Base-by-base conservation (phyloP, 2,113 vertebrate species). In the Ammodramus savannarum region DNA sequence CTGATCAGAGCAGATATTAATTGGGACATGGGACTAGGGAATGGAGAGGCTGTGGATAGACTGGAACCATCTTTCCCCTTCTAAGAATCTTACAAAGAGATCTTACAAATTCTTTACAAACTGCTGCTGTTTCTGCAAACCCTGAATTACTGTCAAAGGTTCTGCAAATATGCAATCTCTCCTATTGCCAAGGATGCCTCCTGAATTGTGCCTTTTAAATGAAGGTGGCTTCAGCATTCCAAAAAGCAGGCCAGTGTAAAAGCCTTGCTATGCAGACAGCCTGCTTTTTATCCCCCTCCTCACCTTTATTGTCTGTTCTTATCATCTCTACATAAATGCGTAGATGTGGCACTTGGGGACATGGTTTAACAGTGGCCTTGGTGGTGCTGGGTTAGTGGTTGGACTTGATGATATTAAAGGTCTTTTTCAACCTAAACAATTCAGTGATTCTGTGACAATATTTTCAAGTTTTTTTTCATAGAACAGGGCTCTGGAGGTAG, bases 281-380 rank as follows among this genome's bases (percentile, higher is more conserved):
- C 20, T 81, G 8, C 11, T 55, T 87, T 84, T 59, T 36, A 74
- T 78, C 44, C 11, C 9, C 11, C 32, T 43, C 10, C 58, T 55
- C 0, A 0, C 36, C 19, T 59, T 89, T 65, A 22, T 5, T 44
- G 29, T 41, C n/a, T 3, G 0, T 77, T 17, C n/a, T 73, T 12
- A n/a, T 48, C 44, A 76, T 21, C 29, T 41, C 46, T 34, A 34
- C 46, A 62, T 41, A 34, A 41, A 49, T 25, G 34, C 58, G 43
- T 16, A 7, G 51, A 11, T 75, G 31, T 57, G 43, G 41, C 51
- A 16, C 34, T 16, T 66, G 61, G 31, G 19, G 16, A 34, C 34
- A 7, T 49, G 51, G 34, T 41, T 66, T 31, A 57, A 25, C 16
- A 10, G 29, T 41, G 23, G 16, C 23, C 52, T 74, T 43, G 61